phyloP scores from a whole-genome alignment of 2,113 vertebrate species.

The Puffinus mauretanicus region DNA sequence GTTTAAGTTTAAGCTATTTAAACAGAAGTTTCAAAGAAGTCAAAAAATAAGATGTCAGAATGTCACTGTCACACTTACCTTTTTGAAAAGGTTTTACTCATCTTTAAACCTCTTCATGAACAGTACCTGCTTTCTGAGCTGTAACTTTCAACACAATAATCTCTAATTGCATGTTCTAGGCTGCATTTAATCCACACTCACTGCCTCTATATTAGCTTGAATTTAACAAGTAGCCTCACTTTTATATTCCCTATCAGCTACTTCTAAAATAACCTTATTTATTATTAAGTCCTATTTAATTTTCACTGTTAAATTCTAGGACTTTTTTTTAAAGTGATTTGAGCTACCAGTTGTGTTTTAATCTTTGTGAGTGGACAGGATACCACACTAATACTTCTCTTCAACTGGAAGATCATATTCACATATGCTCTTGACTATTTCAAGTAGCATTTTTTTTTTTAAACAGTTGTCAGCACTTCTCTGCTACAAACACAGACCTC shows the following conservation, averaged over 20 bases:
- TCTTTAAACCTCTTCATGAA: background rate
- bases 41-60: background rate
- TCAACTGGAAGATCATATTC: background rate
- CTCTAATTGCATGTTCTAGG: background rate
- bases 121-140: background rate
- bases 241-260: background rate
- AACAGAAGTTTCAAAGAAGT: background rate
- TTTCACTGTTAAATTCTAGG: background rate
- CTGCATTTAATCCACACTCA: background rate
- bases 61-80: background rate
- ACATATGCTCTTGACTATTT: background rate
- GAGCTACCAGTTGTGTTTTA: background rate
- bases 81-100: background rate
- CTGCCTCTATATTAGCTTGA: background rate
- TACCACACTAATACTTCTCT: background rate
- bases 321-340: background rate
- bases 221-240: background rate
- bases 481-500: background rate
- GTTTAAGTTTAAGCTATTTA: background rate
- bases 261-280: background rate
- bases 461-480: background rate
- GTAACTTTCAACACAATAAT: background rate
- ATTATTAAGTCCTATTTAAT: background rate
- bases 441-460: background rate
- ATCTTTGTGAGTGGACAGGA: background rate